phyloP scores from a whole-genome alignment of 35 echinoderm and acorn worm species.

The Lytechinus variegatus region DNA sequence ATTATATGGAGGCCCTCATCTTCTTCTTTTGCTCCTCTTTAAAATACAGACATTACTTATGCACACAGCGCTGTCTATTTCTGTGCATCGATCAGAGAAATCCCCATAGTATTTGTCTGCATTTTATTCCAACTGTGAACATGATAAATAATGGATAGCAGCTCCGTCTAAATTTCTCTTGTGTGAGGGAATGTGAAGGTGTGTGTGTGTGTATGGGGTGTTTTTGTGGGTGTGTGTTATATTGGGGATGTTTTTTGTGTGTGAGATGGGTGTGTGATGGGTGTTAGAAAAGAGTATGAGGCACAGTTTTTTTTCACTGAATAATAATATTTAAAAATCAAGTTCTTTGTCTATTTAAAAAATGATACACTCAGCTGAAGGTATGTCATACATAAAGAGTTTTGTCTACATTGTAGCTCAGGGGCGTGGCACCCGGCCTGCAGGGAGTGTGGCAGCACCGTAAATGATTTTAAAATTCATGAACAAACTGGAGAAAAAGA shows the following conservation, averaged over 20 bases:
- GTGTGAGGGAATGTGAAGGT: background rate
- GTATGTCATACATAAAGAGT: too few species aligned
- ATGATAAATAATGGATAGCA: slow-evolving; percentile 7
- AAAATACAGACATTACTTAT: background rate
- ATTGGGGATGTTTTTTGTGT: background rate
- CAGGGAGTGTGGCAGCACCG: too few species aligned
- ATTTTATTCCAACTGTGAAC: slow-evolving; percentile 11
- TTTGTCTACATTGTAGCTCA: too few species aligned
- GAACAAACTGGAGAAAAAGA: too few species aligned
- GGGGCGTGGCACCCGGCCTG: too few species aligned
- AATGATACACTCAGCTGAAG: too few species aligned
- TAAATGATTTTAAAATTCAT: too few species aligned
- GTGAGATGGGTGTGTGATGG: too few species aligned
- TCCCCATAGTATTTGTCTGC: background rate
- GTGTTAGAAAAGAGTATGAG: background rate
- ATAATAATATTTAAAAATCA: too few species aligned
- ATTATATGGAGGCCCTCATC: background rate
- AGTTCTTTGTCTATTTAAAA: too few species aligned
- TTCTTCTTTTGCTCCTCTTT: background rate
- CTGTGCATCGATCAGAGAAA: background rate
- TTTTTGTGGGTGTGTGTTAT: background rate
- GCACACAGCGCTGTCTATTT: background rate
- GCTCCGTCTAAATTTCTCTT: background rate
- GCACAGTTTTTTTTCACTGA: background rate
- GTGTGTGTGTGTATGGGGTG: background rate